phyloP scores from a whole-genome alignment of 2,797 vertebrate genomes.

The Amblyraja radiata region DNA sequence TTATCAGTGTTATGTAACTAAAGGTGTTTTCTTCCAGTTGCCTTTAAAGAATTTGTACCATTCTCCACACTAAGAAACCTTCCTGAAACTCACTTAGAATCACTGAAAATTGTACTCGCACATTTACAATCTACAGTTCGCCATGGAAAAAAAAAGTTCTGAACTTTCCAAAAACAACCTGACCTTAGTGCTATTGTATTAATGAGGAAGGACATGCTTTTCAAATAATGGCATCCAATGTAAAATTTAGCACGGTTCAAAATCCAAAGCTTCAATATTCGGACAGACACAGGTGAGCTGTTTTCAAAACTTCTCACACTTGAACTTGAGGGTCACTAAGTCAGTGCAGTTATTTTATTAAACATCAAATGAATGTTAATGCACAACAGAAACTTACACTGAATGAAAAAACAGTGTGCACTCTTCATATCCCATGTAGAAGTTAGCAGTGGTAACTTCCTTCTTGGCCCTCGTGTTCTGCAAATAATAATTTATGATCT shows the following conservation, averaged over 20 bases:
- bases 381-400: constrained; percentile 56
- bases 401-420: constrained; percentile 85
- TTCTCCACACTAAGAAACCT: neutral
- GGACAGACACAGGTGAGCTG: neutral
- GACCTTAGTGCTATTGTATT: constrained; percentile 13
- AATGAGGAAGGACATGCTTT: neutral
- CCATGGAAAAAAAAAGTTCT: neutral
- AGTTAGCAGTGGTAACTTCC: constrained; percentile 52
- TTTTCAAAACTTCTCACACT: neutral
- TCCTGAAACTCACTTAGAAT: neutral
- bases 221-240: neutral
- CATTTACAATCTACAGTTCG: neutral
- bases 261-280: constrained; percentile 7
- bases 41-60: neutral
- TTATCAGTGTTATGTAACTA: neutral
- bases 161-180: neutral
- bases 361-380: neutral
- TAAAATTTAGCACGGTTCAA: neutral
- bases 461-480: constrained; percentile 66
- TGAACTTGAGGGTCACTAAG: neutral
- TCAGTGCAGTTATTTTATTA: neutral
- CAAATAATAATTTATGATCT: constrained; percentile 82
- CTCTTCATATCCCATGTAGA: constrained; percentile 74
- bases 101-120: neutral
- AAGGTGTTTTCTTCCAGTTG: neutral